Base-by-base conservation (phyloP, 2,888 invertebrate genomes). In the Acleris emargana region DNA sequence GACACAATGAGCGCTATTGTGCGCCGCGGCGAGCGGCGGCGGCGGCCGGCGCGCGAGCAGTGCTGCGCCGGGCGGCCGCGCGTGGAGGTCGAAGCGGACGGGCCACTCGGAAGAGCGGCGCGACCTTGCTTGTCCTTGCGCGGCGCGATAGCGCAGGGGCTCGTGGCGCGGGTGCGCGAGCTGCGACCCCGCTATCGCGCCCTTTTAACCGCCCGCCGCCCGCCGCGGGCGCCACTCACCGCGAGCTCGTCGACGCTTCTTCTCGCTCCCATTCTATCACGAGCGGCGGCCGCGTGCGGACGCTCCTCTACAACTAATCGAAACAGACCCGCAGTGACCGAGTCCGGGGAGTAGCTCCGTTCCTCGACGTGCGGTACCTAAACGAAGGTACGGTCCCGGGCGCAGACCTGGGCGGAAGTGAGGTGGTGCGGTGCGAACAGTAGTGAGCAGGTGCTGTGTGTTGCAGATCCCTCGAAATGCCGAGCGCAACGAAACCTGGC, bases 121-220 rank as follows among this genome's bases (percentile, higher is more conserved):
- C 84, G 88, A 89, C 91, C 88, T 91, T 90, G 81, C 67, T 72
- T 86, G 91, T 87, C 91, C 91, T 90, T 87, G 88, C 59, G 58
- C 71, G 75, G 62, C 53, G 73, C 73, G 88, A 84, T 86, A 86
- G 75, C 68, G 74, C 75, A 76, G 77, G 79, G 79, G 82, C 82
- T 80, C 77, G 82, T 79, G 80, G 68, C 71, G 77, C 76, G 62
- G 70, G 74, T 52, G 79, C 86, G 76, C 86, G 81, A 76, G 86
- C 86, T 89, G 88, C 87, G 75, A 70, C 75, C 76, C 78, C 84
- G 78, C 79, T 86, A 84, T 83, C 88, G 75, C 80, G 76, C 83
- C 75, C 84, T 87, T 83, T 88, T 87, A 88, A 88, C 81, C 78
- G 82, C 72, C 69, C 71, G 74, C 71, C 72, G 74, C 76, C 59